These are phyloP conservation scores for Rutpela maculata DNA, from an alignment of 2,888 invertebrate genomes.

Conservation along the genomic window DNA sequence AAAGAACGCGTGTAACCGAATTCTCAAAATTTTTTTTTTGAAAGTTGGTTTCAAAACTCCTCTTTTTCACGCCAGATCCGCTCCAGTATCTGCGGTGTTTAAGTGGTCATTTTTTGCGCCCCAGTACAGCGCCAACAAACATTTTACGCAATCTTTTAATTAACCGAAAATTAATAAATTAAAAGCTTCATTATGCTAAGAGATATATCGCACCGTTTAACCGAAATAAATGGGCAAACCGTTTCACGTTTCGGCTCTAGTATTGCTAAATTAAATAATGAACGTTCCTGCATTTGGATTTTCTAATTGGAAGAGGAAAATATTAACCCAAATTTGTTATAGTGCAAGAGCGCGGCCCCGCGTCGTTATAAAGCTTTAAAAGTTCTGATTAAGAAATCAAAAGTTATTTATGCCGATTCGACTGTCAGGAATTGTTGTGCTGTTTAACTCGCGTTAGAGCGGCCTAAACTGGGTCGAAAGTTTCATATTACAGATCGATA, in stretches of 20 bases:
- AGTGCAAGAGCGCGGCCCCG: slow-evolving; percentile 16
- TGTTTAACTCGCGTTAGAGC: neutral
- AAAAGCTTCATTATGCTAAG: neutral
- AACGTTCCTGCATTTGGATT: slow-evolving; percentile 2
- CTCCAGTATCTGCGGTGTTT: too few relatives aligned
- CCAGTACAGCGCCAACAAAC: too few relatives aligned
- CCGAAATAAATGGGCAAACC: neutral
- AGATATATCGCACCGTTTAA: slow-evolving; percentile 1
- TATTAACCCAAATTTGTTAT: slow-evolving; percentile 44
- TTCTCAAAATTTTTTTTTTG: too few relatives aligned
- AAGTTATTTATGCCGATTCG: slow-evolving; percentile 11
- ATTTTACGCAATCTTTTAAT: too few relatives aligned
- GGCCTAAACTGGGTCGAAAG: neutral
- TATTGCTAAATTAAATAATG: too few relatives aligned
- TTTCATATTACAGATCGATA: neutral
- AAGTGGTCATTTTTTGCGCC: too few relatives aligned
- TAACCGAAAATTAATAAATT: neutral
- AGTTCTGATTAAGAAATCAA: slow-evolving; percentile 24
- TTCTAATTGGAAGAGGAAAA: slow-evolving; percentile 43
- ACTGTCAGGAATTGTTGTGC: neutral
- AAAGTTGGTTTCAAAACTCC: too few relatives aligned
- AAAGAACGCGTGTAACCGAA: too few relatives aligned
- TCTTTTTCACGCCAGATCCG: too few relatives aligned
- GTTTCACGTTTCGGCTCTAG: neutral
- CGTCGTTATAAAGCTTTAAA: neutral